phyloP scores from a whole-genome alignment of 2,797 vertebrate species.

The Molothrus aeneus region DNA sequence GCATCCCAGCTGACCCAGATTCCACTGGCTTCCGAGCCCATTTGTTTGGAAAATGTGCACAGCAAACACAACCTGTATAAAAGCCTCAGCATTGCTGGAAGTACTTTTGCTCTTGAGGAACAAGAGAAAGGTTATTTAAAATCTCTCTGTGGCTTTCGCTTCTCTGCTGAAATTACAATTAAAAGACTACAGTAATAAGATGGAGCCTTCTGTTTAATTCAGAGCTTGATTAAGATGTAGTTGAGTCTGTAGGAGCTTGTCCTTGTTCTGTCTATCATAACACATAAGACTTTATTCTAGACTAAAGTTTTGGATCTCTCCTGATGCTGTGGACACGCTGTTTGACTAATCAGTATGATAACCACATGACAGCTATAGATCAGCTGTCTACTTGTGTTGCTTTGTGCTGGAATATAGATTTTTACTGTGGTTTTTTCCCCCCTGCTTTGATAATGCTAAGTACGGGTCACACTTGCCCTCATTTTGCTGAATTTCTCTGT shows the following conservation, averaged over 20 bases:
- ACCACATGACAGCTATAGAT: neutral
- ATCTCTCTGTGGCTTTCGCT: conserved; percentile 1
- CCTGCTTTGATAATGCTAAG: neutral
- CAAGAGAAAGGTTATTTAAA: neutral
- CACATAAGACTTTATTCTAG: neutral
- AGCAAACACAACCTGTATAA: neutral
- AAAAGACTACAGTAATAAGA: conserved; percentile 9
- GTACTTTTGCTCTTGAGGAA: neutral
- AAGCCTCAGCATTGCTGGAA: neutral
- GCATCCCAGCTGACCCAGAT: neutral
- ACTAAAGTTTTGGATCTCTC: neutral
- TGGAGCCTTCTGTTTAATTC: conserved; percentile 22
- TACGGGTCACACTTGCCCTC: neutral
- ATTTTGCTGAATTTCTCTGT: conserved; percentile 37
- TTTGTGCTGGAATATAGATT: neutral
- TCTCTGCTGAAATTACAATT: conserved; percentile 23
- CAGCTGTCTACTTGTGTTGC: neutral
- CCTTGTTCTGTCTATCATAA: conserved; percentile 57
- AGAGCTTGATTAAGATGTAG: conserved; percentile 51
- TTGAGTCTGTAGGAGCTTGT: neutral
- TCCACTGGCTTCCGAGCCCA: neutral
- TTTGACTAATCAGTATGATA: conserved; percentile 7
- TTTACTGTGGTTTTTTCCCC: neutral
- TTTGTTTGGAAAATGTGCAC: neutral
- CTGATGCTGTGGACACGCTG: neutral